These are phyloP conservation scores for Takifugu bimaculatus DNA, from an alignment of 2,113 vertebrate genomes.

Conservation along the genomic window DNA sequence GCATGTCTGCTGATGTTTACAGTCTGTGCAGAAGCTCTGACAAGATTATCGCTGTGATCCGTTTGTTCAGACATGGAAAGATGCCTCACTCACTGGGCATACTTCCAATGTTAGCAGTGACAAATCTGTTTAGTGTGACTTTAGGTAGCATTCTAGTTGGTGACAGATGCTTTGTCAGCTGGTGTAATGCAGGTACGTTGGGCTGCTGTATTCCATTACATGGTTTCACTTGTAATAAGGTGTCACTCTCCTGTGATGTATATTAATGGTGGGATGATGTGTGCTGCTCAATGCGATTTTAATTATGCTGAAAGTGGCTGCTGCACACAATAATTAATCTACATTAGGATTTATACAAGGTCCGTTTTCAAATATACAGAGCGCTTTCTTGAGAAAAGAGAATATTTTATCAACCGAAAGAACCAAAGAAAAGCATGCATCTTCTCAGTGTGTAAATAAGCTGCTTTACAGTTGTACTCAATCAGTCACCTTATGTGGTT, in stretches of 20 bases:
- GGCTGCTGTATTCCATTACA: slow-evolving; percentile 7
- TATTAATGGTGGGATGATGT: neutral
- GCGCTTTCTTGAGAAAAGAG: no score
- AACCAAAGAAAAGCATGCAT: no score
- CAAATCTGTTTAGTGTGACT: slow-evolving; percentile 21
- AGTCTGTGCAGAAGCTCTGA: neutral
- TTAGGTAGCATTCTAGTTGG: slow-evolving; percentile 13
- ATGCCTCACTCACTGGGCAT: slow-evolving; percentile 17
- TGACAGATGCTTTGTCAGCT: slow-evolving; percentile 38
- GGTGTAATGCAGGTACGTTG: neutral
- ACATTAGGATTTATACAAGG: no score
- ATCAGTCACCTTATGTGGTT: no score
- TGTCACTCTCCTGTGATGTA: neutral
- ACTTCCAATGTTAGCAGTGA: slow-evolving; percentile 17
- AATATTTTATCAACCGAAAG: no score
- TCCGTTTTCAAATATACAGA: no score
- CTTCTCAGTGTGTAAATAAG: no score
- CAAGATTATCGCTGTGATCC: slow-evolving; percentile 1
- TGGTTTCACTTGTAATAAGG: slow-evolving; percentile 13
- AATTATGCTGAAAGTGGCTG: no score
- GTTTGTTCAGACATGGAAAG: slow-evolving; percentile 26
- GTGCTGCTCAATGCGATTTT: no score
- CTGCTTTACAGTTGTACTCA: no score
- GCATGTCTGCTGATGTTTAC: neutral
- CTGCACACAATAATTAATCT: no score